Conservation (phyloP, 2,888 invertebrate genomes). For the Dryomyza anilis region DNA sequence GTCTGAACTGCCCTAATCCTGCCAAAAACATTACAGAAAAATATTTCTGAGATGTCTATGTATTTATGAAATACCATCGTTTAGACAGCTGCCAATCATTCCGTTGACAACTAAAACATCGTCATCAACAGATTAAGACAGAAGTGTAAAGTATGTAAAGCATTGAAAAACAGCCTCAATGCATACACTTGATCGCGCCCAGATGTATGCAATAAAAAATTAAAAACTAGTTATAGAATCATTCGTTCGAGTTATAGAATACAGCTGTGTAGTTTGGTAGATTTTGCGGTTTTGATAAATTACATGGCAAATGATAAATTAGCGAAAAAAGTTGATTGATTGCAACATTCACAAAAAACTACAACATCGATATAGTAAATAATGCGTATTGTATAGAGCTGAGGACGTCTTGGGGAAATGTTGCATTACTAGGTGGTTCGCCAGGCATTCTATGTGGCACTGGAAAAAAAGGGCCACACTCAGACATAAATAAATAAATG, state of each 20-base stretch:
- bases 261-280: not conserved
- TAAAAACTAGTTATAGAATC: not conserved
- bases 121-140: too few species aligned
- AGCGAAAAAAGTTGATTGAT: conserved; percentile 49
- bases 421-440: not conserved
- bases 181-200: not conserved
- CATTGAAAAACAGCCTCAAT: too few species aligned
- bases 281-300: conserved; percentile 25
- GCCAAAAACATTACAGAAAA: too few species aligned
- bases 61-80: too few species aligned
- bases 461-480: not conserved
- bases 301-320: conserved; percentile 44
- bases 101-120: too few species aligned
- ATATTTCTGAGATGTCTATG: too few species aligned
- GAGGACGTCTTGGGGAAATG: not conserved
- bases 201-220: not conserved
- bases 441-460: too few species aligned
- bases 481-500: not conserved
- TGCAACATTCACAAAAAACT: conserved; percentile 27
- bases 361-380: not conserved
- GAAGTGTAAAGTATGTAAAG: too few species aligned
- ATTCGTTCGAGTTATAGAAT: not conserved
- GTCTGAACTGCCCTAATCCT: too few species aligned
- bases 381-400: not conserved
- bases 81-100: too few species aligned